Base-by-base conservation (phyloP, 2,113 vertebrate species). In the Girardinichthys multiradiatus region DNA sequence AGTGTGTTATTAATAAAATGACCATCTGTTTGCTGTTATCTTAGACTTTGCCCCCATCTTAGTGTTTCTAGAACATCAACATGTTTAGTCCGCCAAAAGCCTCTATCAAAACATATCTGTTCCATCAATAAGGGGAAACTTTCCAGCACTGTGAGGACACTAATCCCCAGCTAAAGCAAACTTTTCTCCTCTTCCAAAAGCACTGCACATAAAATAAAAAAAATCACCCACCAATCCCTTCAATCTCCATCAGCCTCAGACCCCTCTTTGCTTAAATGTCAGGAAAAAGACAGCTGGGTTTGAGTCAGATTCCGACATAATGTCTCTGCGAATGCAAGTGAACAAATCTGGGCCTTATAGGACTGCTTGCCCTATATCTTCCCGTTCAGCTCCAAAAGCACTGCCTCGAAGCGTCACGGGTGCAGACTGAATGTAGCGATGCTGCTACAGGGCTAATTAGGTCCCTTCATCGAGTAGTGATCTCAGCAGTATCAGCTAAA, bases 371-470 rank as follows among this genome's bases (percentile, higher is more conserved):
- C 84, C 81, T 74, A 72, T 24, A 83, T 83, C 86, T 68, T 45
- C 71, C 70, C 73, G 59, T 68, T 66, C 86, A 76, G 79, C 85
- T 78, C 77, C 70, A 77, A 80, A 51, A 76, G 76, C 81, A 39
- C 57, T 70, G 85, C 84, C 88, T 89, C 77, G 63, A 0, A 87
- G 85, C 83, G 67, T 58, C 82, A 64, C 81, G 48, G 75, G 71
- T 60, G 85, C 83, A 76, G 70, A 72, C 78, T 76, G 86, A 64
- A 60, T 72, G 77, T 64, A 74, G 83, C 31, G 70, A 68, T 70
- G 81, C 67, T 58, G 86, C 87, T 80, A 28, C 69, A 1, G 48
- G 86, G 86, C 68, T 89, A 87, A 89, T 90, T 68, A 87, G 87
- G 87, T 84, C 88, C 80, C 64, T 54, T 72, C 78, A 86, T 70